These are phyloP conservation scores for Melangyna quadrimaculata DNA, from an alignment of 2,888 invertebrate species.

Conservation along the genomic window DNA sequence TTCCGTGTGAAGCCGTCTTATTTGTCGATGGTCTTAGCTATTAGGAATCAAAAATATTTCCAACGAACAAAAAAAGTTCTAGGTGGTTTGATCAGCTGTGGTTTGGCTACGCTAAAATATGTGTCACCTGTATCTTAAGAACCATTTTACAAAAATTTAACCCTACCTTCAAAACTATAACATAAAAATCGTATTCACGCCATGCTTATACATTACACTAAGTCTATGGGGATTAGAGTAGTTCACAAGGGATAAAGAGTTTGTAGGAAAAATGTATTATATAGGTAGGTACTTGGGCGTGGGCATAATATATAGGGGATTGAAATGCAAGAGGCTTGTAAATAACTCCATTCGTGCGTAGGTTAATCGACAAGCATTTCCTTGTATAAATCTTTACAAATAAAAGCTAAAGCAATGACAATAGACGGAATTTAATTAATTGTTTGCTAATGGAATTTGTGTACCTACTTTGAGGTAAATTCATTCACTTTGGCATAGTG, in stretches of 20 bases:
- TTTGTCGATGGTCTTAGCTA: no score
- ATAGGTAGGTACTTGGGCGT: neutral
- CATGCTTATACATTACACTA: neutral
- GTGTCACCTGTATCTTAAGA: neutral
- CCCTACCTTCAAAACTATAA: neutral
- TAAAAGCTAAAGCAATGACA: neutral
- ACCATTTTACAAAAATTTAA: neutral
- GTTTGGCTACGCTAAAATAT: neutral
- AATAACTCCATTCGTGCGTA: neutral
- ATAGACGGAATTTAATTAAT: conserved; percentile 26
- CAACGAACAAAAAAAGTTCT: no score
- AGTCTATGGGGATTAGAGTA: conserved; percentile 9
- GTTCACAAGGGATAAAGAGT: conserved; percentile 7
- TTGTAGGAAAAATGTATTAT: no score
- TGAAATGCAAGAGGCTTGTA: conserved; percentile 23
- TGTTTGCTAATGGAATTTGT: conserved; percentile 17
- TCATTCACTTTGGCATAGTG: neutral
- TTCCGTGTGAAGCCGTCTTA: no score
- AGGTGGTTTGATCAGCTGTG: no score
- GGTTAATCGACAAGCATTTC: conserved; percentile 15
- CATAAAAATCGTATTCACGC: neutral
- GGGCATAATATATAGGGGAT: neutral
- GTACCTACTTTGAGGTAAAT: neutral
- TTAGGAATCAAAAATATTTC: no score
- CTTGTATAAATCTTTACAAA: neutral